Percentiles rank a stretch among this genome's conserved stretches.
Conservation (phyloP, 2,888 invertebrate species). For the Neoscelio sp. region DNA sequence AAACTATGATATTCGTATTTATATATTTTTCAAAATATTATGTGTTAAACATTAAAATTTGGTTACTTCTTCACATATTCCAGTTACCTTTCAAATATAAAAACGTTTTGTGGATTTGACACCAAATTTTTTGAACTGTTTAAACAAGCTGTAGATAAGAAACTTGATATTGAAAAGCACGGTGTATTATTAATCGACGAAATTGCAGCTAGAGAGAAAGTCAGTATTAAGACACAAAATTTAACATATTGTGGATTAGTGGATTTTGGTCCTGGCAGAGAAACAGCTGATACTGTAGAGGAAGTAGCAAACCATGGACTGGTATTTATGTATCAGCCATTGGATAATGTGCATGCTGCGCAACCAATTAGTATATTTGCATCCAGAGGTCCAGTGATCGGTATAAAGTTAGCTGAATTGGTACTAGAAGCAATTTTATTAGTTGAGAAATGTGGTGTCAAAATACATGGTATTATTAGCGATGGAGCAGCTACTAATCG, state of each 20-base stretch:
- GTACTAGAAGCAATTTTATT: not conserved
- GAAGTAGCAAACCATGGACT: slow-evolving; percentile 8
- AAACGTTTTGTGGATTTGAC: slow-evolving; percentile 26
- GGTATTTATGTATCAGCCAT: slow-evolving; percentile 14
- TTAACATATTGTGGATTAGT: slow-evolving; percentile 24
- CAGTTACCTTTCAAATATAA: slow-evolving; percentile 1
- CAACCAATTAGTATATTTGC: slow-evolving; percentile 5
- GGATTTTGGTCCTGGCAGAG: slow-evolving; percentile 25
- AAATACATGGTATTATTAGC: not conserved
- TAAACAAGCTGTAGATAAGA: slow-evolving; percentile 29
- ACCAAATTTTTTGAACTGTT: slow-evolving; percentile 20
- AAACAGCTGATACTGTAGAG: not conserved
- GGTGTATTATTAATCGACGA: slow-evolving; percentile 23
- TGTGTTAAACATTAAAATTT: too few relatives aligned
- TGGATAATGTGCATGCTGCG: slow-evolving; percentile 12
- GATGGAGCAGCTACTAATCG: slow-evolving; percentile 1
- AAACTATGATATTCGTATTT: too few relatives aligned
- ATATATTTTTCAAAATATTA: too few relatives aligned
- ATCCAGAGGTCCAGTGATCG: not conserved
- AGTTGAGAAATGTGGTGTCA: not conserved
- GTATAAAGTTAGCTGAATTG: not conserved
- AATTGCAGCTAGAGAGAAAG: slow-evolving; percentile 21
- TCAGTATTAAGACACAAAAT: slow-evolving; percentile 6
- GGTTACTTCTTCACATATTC: too few relatives aligned
- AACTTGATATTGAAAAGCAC: slow-evolving; percentile 11